Evolutionary conservation across 2,797 vertebrate genomes (phyloP), one percentile per base, ranked within the genome.

Genomic region (Hippocampus kuda): DNA sequence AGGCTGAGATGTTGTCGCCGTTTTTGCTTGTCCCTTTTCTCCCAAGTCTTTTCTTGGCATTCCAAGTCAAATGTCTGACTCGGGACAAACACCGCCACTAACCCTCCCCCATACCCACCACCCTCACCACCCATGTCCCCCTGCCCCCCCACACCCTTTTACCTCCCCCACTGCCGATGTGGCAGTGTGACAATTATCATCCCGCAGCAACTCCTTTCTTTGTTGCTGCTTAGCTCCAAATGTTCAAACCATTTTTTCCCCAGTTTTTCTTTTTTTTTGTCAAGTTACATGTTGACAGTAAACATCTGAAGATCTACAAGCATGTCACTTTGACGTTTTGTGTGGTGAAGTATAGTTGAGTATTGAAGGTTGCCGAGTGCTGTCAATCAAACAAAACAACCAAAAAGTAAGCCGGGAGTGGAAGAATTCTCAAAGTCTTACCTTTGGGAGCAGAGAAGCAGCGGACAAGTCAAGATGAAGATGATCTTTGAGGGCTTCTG

Each of bases 161-260:
- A 0, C 8, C 24, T 51, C 64, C 65, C 74, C 64, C 81, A 86
- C 69, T 95, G 95, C 92, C 87, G 86, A 95, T 95, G 95, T 95
- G 94, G 94, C 94, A 95, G 86, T n/a, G n/a, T n/a, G n/a, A 93
- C 89, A 94, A 92, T 87, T 81, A 9, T 27, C 63, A 46, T 44
- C 34, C 34, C 3, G 3, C 4, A 0, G 16, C 63, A 2, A 16
- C 41, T 26, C 24, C 10, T 11, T 26, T 24, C n/a, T 16, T 79
- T 77, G 71, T 26, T 46, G 27, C 64, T 12, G 48, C 20, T n/a
- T 41, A n/a, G 5, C 4, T 42, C 13, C 34, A 18, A 10, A 26
- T 16, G 2, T 8, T 2, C 8, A 11, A 22, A 42, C 15, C 5
- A 30, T 48, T 44, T 3, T 51, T 51, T 51, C 20, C 2, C 46